Percentiles rank a stretch among this genome's conserved stretches.
Evolutionary conservation across 2,888 invertebrate species (phyloP).

Genomic region (Rhagium mordax): DNA sequence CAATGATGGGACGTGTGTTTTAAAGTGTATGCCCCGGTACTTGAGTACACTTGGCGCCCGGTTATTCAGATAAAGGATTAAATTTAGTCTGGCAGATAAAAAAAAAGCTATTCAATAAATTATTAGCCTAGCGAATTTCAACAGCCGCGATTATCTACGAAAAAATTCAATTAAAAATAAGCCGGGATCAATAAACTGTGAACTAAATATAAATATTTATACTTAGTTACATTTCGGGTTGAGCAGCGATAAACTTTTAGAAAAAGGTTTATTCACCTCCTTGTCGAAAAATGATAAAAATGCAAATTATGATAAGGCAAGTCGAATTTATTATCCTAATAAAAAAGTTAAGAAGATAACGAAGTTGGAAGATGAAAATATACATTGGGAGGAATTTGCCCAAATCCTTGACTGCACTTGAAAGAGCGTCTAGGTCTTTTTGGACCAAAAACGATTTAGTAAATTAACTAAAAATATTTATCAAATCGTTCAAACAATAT

Average conservation of each 20-base stretch:
- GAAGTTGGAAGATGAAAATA: too few relatives aligned
- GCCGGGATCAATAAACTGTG: slow-evolving; percentile 23
- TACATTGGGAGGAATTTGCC: too few relatives aligned
- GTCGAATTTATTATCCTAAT: too few relatives aligned
- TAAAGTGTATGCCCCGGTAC: slow-evolving; percentile 4
- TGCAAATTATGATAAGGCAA: neutral
- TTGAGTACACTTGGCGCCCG: slow-evolving; percentile 26
- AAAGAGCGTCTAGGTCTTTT: too few relatives aligned
- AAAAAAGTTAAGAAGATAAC: too few relatives aligned
- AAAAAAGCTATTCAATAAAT: slow-evolving; percentile 27
- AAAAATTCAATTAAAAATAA: slow-evolving; percentile 23
- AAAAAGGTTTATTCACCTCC: slow-evolving; percentile 14
- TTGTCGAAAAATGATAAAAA: neutral
- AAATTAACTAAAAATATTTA: too few relatives aligned
- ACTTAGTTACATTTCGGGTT: slow-evolving; percentile 12
- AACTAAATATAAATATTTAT: slow-evolving; percentile 31
- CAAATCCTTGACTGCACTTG: too few relatives aligned
- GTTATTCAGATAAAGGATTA: slow-evolving; percentile 29
- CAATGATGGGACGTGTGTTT: neutral
- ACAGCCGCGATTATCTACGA: neutral
- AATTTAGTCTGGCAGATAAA: slow-evolving; percentile 21
- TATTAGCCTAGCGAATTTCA: slow-evolving; percentile 17
- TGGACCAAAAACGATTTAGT: too few relatives aligned
- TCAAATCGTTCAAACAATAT: too few relatives aligned
- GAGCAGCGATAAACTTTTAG: slow-evolving; percentile 17